Base-by-base conservation (phyloP, 2,797 vertebrate genomes). In the Novumbra hubbsi region DNA sequence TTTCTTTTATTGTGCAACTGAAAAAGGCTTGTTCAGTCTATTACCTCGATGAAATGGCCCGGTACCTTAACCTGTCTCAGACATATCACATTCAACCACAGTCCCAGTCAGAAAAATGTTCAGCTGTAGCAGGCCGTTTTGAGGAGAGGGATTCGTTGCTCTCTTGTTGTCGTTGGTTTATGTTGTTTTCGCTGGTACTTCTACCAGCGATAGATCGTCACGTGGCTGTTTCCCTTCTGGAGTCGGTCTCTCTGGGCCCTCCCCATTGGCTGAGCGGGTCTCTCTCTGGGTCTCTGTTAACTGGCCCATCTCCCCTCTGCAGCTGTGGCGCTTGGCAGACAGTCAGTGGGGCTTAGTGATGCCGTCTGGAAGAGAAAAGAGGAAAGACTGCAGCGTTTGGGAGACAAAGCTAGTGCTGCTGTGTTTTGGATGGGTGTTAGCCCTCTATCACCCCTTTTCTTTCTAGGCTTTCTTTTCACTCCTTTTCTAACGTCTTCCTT, bases 381-480 rank as follows among this genome's bases (percentile, higher is more conserved):
- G 19, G 32, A 45, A 34, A 45, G 32, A 34, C 17, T 21, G 8
- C 19, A n/a, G 38, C 63, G n/a, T 38, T 68, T 17, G 7, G 24
- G 69, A 70, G 28, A 48, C 6, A 4, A 41, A 68, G 67, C 41
- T 71, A 60, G 69, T 60, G 12, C n/a, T 50, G 5, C 48, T 52
- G 48, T 70, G 68, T 70, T 68, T 28, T 70, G 28, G 68, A 32
- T 50, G 68, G 27, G 48, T 49, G 24, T 50, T 52, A 50, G 68
- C 19, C 55, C 49, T 16, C 38, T 73, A 69, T 71, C 48, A 1
- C 0, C 27, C 55, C 27, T 41, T 71, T 2, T 76, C 55, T 77
- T 48, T 76, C 30, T 21, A 45, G 76, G 50, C 71, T 32, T 11
- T 28, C 28, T 32, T 79, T 32, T 74, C 41, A 24, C 52, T 78